A percentile compares a stretch with the other conserved stretches of the same genome.
Evolutionary conservation across 2,797 vertebrate genomes (phyloP).

Genomic region (Sternotherus odoratus): DNA sequence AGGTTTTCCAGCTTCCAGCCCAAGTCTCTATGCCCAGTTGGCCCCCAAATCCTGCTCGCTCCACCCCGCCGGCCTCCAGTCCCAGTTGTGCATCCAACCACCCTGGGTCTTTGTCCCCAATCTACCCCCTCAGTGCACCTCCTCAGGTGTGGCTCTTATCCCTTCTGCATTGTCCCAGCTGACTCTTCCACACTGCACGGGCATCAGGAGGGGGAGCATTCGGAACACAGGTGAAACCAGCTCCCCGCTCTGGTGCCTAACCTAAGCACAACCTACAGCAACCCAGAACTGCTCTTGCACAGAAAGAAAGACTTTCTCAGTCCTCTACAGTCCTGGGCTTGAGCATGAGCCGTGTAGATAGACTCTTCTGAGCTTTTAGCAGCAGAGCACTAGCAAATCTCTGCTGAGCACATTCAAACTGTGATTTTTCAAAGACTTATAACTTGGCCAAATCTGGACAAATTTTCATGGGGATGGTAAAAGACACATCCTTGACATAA

Average conservation of each 20-base stretch:
- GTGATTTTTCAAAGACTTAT: not conserved
- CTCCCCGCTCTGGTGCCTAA: accelerated
- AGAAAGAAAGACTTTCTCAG: accelerated
- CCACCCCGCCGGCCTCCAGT: not conserved
- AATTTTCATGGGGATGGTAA: too few species aligned
- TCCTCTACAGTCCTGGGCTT: accelerated
- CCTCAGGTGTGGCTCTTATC: not conserved
- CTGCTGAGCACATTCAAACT: not conserved
- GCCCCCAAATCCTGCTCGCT: not conserved
- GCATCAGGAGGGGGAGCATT: not conserved
- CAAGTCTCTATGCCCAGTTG: too few species aligned
- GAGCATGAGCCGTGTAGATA: accelerated
- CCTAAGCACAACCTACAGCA: not conserved
- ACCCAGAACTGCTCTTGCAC: accelerated
- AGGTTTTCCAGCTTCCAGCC: not conserved
- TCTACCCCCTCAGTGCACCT: accelerated
- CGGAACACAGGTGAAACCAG: not conserved
- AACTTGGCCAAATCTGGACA: accelerated
- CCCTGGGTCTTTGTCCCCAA: accelerated
- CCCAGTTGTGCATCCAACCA: accelerated
- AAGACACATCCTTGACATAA: too few species aligned
- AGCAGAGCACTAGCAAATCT: not conserved
- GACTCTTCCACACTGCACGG: not conserved
- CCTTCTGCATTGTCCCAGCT: accelerated
- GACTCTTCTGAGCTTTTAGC: accelerated